phyloP scores from a whole-genome alignment of 2,888 invertebrate genomes.

The Campoplex nolae region DNA sequence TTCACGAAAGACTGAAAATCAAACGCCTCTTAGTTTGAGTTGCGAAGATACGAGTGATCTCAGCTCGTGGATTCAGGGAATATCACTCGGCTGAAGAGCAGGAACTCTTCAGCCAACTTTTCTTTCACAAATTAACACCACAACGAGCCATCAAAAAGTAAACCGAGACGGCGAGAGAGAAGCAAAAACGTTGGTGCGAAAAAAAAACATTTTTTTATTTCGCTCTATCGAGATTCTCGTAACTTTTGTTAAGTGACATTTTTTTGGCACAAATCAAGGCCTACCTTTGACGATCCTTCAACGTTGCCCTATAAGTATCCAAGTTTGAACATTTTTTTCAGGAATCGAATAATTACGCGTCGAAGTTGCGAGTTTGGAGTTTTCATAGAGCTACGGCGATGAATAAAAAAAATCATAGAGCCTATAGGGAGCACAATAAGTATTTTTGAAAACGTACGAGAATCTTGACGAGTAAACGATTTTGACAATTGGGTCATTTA shows the following conservation, averaged over 20 bases:
- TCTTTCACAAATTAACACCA: conserved; percentile 26
- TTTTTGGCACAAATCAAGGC: conserved; percentile 7
- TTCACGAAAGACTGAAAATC: conserved; percentile 86
- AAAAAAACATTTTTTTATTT: not conserved
- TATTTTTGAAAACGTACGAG: not conserved
- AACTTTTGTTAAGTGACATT: not conserved
- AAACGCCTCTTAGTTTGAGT: conserved; percentile 89
- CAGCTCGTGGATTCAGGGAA: conserved; percentile 95
- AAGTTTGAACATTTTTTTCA: not conserved
- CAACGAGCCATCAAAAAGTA: conserved; percentile 15
- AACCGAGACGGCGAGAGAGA: not conserved
- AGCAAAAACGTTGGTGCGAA: not conserved
- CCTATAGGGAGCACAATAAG: not conserved
- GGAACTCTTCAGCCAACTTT: conserved; percentile 2
- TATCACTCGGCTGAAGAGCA: conserved; percentile 88
- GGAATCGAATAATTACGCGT: not conserved
- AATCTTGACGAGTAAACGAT: conserved; percentile 5
- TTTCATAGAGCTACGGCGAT: not conserved
- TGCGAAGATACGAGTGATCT: conserved; percentile 92
- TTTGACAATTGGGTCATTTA: not conserved
- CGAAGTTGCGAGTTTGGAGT: not conserved
- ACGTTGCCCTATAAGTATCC: not conserved
- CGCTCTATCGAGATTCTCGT: not conserved
- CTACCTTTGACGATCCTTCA: not conserved
- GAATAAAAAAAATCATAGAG: not conserved